These are phyloP conservation scores for Tragelaphus scriptus DNA, from an alignment of 2,113 vertebrate genomes.

Conservation along the genomic window DNA sequence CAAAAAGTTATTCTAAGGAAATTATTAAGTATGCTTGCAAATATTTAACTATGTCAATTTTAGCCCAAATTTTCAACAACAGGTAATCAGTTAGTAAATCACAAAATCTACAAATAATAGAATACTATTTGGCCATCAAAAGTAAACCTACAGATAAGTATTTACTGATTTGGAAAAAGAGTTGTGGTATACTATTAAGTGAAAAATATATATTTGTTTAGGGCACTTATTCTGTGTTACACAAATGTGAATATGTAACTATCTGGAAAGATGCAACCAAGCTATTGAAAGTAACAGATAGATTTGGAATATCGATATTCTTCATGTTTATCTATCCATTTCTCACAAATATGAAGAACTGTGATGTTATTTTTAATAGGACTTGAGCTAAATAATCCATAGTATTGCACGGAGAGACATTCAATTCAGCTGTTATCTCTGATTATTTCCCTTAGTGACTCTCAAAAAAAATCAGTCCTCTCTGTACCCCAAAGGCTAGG, in stretches of 20 bases:
- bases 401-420: neutral
- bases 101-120: neutral
- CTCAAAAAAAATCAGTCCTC: neutral
- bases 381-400: neutral
- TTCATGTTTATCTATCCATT: neutral
- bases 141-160: neutral
- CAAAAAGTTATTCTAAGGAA: neutral
- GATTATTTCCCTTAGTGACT: neutral
- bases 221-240: neutral
- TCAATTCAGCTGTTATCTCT: neutral
- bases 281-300: neutral
- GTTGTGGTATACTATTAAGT: neutral
- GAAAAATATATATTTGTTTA: neutral
- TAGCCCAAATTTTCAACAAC: neutral
- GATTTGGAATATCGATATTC: neutral
- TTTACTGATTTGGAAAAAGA: neutral
- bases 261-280: neutral
- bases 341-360: neutral
- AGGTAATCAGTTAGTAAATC: neutral
- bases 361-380: neutral
- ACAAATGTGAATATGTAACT: neutral
- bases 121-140: neutral
- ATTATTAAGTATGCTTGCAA: neutral
- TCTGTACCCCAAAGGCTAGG: neutral
- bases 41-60: neutral